These are phyloP conservation scores for Pheosia tremula DNA, from an alignment of 2,888 invertebrate genomes.

Conservation along the genomic window DNA sequence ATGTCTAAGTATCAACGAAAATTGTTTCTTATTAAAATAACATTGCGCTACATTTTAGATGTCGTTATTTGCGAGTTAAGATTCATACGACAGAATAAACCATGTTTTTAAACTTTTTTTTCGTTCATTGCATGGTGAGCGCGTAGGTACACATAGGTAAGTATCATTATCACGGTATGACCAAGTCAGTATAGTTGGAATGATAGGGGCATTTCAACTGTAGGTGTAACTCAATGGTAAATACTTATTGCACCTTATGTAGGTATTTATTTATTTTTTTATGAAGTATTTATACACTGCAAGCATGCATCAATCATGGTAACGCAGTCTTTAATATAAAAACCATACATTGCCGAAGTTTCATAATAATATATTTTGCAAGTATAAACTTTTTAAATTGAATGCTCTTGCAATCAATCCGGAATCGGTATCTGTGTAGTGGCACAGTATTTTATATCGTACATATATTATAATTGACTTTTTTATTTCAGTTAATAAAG, in stretches of 20 bases:
- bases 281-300: too few species aligned
- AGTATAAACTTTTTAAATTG: not conserved
- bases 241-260: too few species aligned
- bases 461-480: not conserved
- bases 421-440: not conserved
- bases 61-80: not conserved
- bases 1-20: constrained; percentile 3
- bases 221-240: too few species aligned
- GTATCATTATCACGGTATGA: too few species aligned
- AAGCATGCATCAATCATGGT: too few species aligned
- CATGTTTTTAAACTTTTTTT: not conserved
- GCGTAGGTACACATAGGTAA: not conserved
- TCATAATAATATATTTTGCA: not conserved
- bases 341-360: not conserved
- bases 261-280: too few species aligned
- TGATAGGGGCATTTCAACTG: too few species aligned
- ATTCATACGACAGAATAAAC: not conserved
- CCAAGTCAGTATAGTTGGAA: too few species aligned
- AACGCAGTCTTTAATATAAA: too few species aligned
- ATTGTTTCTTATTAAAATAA: not conserved
- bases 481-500: not conserved
- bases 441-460: not conserved
- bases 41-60: constrained; percentile 9
- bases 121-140: not conserved
- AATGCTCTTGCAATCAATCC: not conserved